Conservation (phyloP, 2,888 invertebrate genomes). For the Ariolimax columbianus region DNA sequence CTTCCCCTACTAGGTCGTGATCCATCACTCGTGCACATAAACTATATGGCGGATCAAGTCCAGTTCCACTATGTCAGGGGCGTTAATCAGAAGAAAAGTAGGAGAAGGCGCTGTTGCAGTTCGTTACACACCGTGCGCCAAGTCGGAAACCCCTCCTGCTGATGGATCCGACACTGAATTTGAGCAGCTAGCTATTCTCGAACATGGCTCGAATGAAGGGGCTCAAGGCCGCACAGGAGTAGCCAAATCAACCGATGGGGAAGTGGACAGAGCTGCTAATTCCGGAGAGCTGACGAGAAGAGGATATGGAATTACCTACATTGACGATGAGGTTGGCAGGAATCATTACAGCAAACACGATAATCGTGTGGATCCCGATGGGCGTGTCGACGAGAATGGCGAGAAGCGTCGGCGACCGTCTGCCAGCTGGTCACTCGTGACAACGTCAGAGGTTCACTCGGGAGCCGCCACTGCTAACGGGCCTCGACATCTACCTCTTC, state of each 20-base stretch:
- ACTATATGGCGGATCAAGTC: slow-evolving; percentile 43
- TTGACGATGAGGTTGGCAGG: neutral
- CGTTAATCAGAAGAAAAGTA: slow-evolving; percentile 59
- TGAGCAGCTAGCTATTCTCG: slow-evolving; percentile 85
- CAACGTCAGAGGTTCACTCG: neutral
- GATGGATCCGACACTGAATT: slow-evolving; percentile 81
- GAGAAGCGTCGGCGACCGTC: slow-evolving; percentile 1
- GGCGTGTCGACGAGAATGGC: slow-evolving; percentile 80
- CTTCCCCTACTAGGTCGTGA: neutral
- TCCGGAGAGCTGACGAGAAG: slow-evolving; percentile 1
- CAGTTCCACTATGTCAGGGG: slow-evolving; percentile 63
- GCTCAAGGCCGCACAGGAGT: too few relatives aligned
- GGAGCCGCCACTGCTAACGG: slow-evolving; percentile 82
- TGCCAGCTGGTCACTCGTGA: slow-evolving; percentile 9
- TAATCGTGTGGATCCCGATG: slow-evolving; percentile 65
- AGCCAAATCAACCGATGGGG: neutral
- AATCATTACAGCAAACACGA: slow-evolving; percentile 23
- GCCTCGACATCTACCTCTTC: slow-evolving; percentile 83
- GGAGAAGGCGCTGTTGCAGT: slow-evolving; percentile 65
- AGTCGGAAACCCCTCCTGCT: slow-evolving; percentile 70
- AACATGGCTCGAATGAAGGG: slow-evolving; percentile 53
- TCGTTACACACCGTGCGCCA: slow-evolving; percentile 77
- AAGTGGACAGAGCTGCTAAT: neutral
- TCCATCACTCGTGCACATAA: slow-evolving; percentile 12
- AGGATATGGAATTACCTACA: neutral